Conservation (phyloP, 1,140 invertebrate species). For the Idris sp. region DNA sequence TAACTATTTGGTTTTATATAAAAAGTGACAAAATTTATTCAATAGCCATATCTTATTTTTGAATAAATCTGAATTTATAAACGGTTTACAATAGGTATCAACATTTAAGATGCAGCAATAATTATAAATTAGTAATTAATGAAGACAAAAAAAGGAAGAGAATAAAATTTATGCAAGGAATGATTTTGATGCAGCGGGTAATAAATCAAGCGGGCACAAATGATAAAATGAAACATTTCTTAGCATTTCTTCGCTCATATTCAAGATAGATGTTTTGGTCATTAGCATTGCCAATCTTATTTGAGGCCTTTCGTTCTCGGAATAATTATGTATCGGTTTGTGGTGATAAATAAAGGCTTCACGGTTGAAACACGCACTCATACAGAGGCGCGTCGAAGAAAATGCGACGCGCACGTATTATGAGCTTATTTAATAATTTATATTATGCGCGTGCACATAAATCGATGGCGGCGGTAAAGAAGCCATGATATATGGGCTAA, state of each 20-base stretch:
- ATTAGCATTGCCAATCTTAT: constrained; percentile 62
- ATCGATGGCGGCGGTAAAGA: constrained; percentile 73
- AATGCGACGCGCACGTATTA: constrained; percentile 52
- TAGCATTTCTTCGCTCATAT: constrained; percentile 53
- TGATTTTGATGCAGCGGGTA: constrained; percentile 25
- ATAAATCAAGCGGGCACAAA: constrained; percentile 48
- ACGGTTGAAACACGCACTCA: constrained; percentile 44
- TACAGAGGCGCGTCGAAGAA: constrained; percentile 35
- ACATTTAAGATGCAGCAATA: constrained; percentile 3
- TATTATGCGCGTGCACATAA: constrained; percentile 78
- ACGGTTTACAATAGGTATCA: constrained; percentile 27
- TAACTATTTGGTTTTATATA: too few relatives aligned
- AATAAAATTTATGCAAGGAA: constrained; percentile 29
- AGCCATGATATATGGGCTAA: constrained; percentile 78
- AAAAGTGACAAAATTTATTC: too few relatives aligned
- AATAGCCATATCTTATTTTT: too few relatives aligned
- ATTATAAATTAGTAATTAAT: constrained; percentile 36
- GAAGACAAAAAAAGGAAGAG: constrained; percentile 30
- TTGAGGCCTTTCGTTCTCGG: constrained; percentile 54
- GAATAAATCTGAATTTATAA: too few relatives aligned
- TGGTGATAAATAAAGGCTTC: constrained; percentile 60
- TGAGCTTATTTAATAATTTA: constrained; percentile 78
- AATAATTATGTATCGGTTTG: constrained; percentile 61
- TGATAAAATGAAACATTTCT: constrained; percentile 54
- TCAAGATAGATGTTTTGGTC: constrained; percentile 53